Evolutionary conservation across 2,888 invertebrate genomes (phyloP), one percentile per base, ranked within the genome.

Genomic region (Nymphalis polychloros): DNA sequence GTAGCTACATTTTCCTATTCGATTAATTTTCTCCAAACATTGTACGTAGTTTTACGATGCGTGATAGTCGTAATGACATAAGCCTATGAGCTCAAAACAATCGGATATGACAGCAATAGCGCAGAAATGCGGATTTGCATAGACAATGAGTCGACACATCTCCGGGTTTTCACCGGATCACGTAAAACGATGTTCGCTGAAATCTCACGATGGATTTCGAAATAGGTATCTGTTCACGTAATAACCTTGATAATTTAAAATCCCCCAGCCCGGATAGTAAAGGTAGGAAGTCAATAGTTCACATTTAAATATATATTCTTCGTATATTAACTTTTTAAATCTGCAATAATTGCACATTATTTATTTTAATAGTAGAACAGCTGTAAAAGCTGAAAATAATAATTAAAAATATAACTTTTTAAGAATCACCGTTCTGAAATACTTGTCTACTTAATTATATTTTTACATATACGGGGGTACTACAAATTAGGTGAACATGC

Each of bases 111-210:
- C 77, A 73, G 75, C 78, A 77, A 73, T 72, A 75, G 41, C 48
- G 75, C 74, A 76, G 64, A 67, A 66, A 70, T 65, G 72, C 72
- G 72, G 72, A 72, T 72, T 72, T 72, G 67, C 64, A 70, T 68
- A 63, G 70, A 72, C 72, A 73, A 72, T 74, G 74, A 73, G 68
- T 71, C 71, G 74, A 72, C 76, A 77, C 72, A 75, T 64, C 77
- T 81, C 77, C 80, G 89, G 88, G 83, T 85, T 89, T 89, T 84
- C 88, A 84, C 83, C 71, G 63, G 46, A 63, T 72, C 41, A 23
- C n/a, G 19, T 19, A 19, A 19, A 61, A 20, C 53, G 63, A 52
- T 59, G 46, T 68, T 70, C 72, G 67, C 72, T 72, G 72, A 72
- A 70, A 70, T 70, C 64, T 59, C 53, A 16, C 64, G 59, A 35